Conservation (phyloP, 2,888 invertebrate species). For the Rugalucina vietnamica region DNA sequence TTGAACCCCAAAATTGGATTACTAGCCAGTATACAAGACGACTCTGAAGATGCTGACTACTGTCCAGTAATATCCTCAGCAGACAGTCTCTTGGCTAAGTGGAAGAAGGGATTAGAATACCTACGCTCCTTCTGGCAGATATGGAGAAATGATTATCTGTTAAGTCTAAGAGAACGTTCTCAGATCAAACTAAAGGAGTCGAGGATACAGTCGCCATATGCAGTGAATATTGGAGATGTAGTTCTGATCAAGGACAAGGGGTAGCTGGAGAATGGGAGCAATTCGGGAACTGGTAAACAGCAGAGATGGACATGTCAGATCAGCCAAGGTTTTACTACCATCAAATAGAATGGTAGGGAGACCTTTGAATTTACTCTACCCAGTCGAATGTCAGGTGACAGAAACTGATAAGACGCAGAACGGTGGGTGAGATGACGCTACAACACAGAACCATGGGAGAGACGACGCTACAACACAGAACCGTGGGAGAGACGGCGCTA, state of each 20-base stretch:
- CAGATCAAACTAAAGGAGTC: slow-evolving; percentile 27
- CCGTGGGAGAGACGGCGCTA: too few species aligned
- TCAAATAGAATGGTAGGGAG: background rate
- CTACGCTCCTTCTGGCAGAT: slow-evolving; percentile 41
- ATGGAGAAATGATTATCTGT: slow-evolving; percentile 51
- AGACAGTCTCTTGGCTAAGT: slow-evolving; percentile 10
- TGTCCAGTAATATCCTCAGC: slow-evolving; percentile 8
- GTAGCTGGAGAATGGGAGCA: slow-evolving; percentile 26
- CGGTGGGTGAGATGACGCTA: too few species aligned
- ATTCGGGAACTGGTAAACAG: background rate
- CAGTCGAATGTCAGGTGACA: background rate
- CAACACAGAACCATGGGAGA: too few species aligned
- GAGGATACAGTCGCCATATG: slow-evolving; percentile 20
- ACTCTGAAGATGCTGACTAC: slow-evolving; percentile 21
- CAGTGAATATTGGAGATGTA: slow-evolving; percentile 35
- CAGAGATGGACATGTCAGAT: background rate
- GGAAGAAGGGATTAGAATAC: slow-evolving; percentile 44
- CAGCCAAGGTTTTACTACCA: background rate
- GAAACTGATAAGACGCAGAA: too few species aligned
- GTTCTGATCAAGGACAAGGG: slow-evolving; percentile 20
- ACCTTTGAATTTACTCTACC: too few species aligned
- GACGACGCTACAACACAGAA: too few species aligned
- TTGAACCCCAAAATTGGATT: too few species aligned
- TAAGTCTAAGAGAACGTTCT: slow-evolving; percentile 38
- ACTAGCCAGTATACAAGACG: slow-evolving; percentile 10